Evolutionary conservation across 53 echinoderm and acorn worm species (phyloP).

Genomic region (Crossaster papposus): DNA sequence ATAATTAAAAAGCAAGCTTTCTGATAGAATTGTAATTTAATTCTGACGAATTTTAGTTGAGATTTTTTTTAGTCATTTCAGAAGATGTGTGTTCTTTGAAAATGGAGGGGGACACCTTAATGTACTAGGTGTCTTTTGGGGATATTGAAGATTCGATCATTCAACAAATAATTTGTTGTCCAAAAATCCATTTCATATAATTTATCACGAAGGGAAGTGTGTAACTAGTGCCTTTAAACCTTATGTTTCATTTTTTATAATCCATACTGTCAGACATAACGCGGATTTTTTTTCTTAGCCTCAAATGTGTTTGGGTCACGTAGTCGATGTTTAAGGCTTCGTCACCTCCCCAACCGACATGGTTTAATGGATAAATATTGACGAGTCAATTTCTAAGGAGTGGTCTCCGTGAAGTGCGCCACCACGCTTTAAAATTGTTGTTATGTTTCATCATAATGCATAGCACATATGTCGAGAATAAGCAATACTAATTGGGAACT

Average conservation of each 20-base stretch:
- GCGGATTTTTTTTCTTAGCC: neutral
- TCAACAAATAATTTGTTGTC: neutral
- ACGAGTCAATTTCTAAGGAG: neutral
- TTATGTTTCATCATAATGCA: neutral
- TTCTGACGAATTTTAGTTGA: no score
- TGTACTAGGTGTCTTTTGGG: no score
- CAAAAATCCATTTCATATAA: neutral
- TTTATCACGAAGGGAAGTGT: neutral
- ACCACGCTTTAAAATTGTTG: neutral
- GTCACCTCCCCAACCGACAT: neutral
- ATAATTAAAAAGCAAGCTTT: no score
- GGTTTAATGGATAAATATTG: neutral
- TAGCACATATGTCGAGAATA: neutral
- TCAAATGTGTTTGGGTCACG: neutral
- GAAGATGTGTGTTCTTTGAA: no score
- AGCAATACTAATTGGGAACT: no score
- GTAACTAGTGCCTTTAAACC: no score
- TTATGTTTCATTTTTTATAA: neutral
- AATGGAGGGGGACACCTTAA: no score
- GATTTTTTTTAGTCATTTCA: no score
- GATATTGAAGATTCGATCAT: neutral
- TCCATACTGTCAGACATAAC: neutral
- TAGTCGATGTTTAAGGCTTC: neutral
- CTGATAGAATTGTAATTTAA: no score
- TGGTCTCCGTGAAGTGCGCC: slow-evolving; percentile 26